Evolutionary conservation across 2,888 invertebrate species (phyloP).

Genomic region (Limenitis arthemis): DNA sequence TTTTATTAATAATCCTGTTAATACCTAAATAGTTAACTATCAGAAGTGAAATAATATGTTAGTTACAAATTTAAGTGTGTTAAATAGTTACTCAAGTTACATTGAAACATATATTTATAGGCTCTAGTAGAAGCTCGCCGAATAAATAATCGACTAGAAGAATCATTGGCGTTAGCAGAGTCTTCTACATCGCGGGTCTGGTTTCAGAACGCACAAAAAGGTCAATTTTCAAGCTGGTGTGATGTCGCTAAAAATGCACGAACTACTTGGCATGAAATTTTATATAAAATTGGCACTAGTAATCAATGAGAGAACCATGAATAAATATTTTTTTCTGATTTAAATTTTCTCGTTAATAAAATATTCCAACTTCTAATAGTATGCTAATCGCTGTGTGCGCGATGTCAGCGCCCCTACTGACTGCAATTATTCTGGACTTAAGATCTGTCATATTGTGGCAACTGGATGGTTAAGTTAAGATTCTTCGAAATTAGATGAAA

Average conservation of each 20-base stretch:
- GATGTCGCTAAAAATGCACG: conserved; percentile 36
- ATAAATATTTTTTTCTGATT: too few relatives aligned
- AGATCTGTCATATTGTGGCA: too few relatives aligned
- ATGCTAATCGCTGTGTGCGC: too few relatives aligned
- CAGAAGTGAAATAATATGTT: neutral
- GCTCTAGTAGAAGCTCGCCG: conserved; percentile 44
- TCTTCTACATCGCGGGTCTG: conserved; percentile 39
- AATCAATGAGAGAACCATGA: conserved; percentile 28
- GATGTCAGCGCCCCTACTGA: too few relatives aligned
- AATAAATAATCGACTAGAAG: conserved; percentile 45
- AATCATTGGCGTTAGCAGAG: conserved; percentile 39
- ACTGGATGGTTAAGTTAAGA: too few relatives aligned
- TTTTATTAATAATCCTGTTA: too few relatives aligned
- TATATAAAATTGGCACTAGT: conserved; percentile 45
- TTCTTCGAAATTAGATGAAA: too few relatives aligned
- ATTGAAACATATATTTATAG: conserved; percentile 15
- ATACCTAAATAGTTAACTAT: too few relatives aligned
- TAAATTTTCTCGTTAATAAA: too few relatives aligned
- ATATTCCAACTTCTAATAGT: too few relatives aligned
- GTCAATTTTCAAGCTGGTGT: conserved; percentile 43
- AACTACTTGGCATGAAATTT: conserved; percentile 45
- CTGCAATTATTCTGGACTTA: too few relatives aligned
- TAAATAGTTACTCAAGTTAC: neutral
- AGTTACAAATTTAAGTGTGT: neutral
- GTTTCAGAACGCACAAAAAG: conserved; percentile 41